These are phyloP conservation scores for Tenthredo notha DNA, from an alignment of 2,888 invertebrate species.

Conservation along the genomic window DNA sequence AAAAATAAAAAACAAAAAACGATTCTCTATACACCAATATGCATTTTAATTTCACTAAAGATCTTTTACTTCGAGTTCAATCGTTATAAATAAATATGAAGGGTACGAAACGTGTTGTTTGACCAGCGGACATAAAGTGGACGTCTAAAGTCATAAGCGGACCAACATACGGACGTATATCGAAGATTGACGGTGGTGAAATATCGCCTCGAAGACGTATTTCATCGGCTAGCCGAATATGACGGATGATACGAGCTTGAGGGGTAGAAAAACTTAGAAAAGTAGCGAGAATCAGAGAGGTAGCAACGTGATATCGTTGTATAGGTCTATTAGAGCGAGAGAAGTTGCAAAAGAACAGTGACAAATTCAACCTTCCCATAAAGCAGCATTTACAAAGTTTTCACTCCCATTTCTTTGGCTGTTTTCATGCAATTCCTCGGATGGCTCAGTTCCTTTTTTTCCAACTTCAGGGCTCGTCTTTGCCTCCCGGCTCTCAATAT, in stretches of 20 bases:
- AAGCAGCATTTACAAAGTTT: conserved; percentile 40
- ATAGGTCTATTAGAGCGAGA: neutral
- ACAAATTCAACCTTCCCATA: conserved; percentile 38
- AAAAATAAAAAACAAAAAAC: neutral
- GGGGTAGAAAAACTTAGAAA: conserved; percentile 9
- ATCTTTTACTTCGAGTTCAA: neutral
- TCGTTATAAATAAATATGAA: neutral
- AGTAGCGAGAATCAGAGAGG: neutral
- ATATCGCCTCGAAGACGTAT: conserved; percentile 12
- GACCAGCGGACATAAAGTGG: conserved; percentile 14
- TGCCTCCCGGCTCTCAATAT: conserved; percentile 37
- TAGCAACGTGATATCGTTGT: conserved; percentile 16
- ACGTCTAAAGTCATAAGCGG: conserved; percentile 10
- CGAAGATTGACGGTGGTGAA: conserved; percentile 15
- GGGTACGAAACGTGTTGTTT: neutral
- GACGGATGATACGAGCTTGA: conserved; percentile 18
- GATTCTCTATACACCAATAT: too few relatives aligned
- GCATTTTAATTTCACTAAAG: neutral
- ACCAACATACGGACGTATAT: conserved; percentile 8
- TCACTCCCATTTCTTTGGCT: conserved; percentile 23
- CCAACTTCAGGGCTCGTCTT: conserved; percentile 12
- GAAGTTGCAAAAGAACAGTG: conserved; percentile 20
- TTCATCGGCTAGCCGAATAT: conserved; percentile 12
- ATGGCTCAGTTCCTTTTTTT: conserved; percentile 31
- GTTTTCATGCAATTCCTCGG: conserved; percentile 18